Evolutionary conservation across 2,113 vertebrate genomes (phyloP).

Genomic region (Colistium nudipinnis): DNA sequence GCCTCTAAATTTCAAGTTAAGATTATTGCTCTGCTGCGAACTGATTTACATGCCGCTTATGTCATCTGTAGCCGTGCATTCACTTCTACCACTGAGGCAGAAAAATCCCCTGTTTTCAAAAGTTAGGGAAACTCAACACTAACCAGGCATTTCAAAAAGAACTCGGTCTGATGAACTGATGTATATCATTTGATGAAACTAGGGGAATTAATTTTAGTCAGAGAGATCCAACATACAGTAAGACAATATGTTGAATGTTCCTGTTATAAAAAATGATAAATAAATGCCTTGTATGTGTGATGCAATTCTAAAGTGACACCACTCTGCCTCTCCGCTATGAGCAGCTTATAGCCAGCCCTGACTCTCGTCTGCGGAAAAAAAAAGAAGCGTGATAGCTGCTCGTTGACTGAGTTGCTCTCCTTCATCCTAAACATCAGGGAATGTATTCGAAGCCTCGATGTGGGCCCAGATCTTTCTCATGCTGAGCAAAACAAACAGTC

Average conservation of each 20-base stretch:
- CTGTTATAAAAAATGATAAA: neutral
- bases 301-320: neutral
- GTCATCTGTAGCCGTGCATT: conserved; percentile 57
- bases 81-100: conserved; percentile 15
- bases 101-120: conserved; percentile 37
- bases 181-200: neutral
- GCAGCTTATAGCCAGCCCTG: neutral
- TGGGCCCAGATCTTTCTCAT: conserved; percentile 65
- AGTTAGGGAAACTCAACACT: conserved; percentile 11
- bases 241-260: neutral
- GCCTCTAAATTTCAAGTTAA: conserved; percentile 43
- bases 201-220: neutral
- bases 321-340: neutral
- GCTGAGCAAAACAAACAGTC: conserved; percentile 78
- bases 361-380: conserved; percentile 9
- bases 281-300: neutral
- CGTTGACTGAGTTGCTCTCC: conserved; percentile 48
- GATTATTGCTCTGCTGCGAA: conserved; percentile 25
- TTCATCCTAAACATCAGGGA: conserved; percentile 61
- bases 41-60: conserved; percentile 68
- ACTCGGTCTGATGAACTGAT: conserved; percentile 8
- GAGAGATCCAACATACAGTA: neutral
- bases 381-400: conserved; percentile 14
- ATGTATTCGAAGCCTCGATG: conserved; percentile 66
- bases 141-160: conserved; percentile 22